Evolutionary conservation across 2,113 vertebrate genomes (phyloP).

Genomic region (Alethe castanea): DNA sequence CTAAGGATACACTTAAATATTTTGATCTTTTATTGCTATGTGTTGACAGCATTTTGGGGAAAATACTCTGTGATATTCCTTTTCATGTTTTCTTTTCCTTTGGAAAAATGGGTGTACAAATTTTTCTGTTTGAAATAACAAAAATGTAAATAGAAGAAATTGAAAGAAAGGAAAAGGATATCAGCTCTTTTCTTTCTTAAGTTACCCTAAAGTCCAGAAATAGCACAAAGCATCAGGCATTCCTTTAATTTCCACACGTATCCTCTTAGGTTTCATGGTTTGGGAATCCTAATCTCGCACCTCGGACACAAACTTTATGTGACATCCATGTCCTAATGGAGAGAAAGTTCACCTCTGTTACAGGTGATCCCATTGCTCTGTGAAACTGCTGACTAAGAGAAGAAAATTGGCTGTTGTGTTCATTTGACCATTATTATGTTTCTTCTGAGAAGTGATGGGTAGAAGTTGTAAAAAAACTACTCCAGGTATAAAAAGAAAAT

Average conservation of each 20-base stretch:
- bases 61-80: background rate
- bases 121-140: background rate
- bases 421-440: background rate
- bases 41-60: background rate
- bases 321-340: background rate
- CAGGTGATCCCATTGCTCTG: background rate
- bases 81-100: background rate
- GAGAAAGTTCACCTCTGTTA: background rate
- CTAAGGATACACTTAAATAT: background rate
- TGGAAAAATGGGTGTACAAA: background rate
- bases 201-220: background rate
- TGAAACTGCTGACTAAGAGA: background rate
- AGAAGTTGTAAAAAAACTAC: background rate
- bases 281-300: background rate
- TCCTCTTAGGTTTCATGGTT: background rate
- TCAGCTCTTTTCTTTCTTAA: background rate
- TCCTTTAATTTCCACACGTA: background rate
- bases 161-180: background rate
- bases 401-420: background rate
- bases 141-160: background rate
- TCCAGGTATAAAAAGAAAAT: background rate
- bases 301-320: background rate
- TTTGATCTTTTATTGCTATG: background rate
- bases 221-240: background rate
- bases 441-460: background rate